Evolutionary conservation across 2,888 invertebrate species (phyloP).

Genomic region (Tineola bisselliella): DNA sequence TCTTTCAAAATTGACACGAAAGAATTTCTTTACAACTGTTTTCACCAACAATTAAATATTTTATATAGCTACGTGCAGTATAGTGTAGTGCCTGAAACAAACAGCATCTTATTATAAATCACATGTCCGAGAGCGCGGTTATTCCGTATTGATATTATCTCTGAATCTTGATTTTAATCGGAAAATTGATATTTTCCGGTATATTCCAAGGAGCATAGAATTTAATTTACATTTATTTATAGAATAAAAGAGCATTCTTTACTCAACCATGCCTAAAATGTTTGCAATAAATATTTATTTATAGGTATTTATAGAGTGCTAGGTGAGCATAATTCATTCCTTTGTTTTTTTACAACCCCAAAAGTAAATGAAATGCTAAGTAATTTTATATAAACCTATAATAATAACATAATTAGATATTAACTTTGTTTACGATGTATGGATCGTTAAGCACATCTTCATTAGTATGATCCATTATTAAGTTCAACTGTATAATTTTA

Average conservation of each 20-base stretch:
- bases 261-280: too few species aligned
- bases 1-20: too few species aligned
- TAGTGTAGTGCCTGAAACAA: not conserved
- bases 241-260: not conserved
- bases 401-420: not conserved
- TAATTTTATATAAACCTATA: not conserved
- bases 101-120: not conserved
- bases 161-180: conserved; percentile 5
- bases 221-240: not conserved
- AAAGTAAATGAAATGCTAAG: not conserved
- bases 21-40: too few species aligned
- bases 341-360: not conserved
- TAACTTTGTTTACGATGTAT: not conserved
- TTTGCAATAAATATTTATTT: not conserved
- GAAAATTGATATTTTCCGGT: conserved; percentile 12
- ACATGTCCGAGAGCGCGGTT: not conserved
- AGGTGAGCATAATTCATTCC: too few species aligned
- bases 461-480: not conserved
- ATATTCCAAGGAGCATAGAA: not conserved
- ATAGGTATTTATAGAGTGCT: not conserved
- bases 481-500: not conserved
- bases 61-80: not conserved
- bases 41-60: too few species aligned
- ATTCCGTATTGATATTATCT: not conserved
- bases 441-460: conserved; percentile 4